Evolutionary conservation across 2,113 vertebrate species (phyloP).

Genomic region (Todiramphus saurophagus): DNA sequence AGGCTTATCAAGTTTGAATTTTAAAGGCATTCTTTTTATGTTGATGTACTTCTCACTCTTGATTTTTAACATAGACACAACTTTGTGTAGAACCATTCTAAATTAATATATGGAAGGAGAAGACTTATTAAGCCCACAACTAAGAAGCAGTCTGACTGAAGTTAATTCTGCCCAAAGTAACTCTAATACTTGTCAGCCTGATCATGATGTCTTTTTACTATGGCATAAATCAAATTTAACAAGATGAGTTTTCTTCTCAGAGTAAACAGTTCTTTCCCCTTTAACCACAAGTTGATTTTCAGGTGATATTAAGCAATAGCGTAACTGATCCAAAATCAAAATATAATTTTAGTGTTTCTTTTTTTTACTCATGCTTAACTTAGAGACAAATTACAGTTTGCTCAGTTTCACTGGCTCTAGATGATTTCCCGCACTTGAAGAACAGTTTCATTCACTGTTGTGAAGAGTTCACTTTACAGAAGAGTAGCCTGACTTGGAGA

Average conservation of each 20-base stretch:
- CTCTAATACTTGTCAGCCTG: not conserved
- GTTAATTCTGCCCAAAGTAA: not conserved
- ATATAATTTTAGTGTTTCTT: not conserved
- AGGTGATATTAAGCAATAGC: not conserved
- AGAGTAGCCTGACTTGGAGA: not conserved
- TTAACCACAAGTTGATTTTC: not conserved
- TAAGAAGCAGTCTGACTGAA: not conserved
- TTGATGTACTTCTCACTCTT: not conserved
- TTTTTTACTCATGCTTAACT: not conserved
- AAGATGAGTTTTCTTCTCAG: not conserved
- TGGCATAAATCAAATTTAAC: slow-evolving; percentile 16
- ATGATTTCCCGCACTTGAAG: not conserved
- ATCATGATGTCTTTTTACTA: not conserved
- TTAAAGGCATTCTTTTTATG: not conserved
- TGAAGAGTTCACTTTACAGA: not conserved
- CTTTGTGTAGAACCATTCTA: not conserved
- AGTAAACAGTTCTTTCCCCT: not conserved
- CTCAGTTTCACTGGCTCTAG: not conserved
- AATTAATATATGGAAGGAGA: not conserved
- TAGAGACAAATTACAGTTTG: not conserved
- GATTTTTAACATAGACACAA: not conserved
- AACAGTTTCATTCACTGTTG: not conserved
- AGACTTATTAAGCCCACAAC: not conserved
- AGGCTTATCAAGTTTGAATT: not conserved
- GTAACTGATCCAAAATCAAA: slow-evolving; percentile 18